phyloP scores from a whole-genome alignment of 2,888 invertebrate species.

The Teleiodes luculella region DNA sequence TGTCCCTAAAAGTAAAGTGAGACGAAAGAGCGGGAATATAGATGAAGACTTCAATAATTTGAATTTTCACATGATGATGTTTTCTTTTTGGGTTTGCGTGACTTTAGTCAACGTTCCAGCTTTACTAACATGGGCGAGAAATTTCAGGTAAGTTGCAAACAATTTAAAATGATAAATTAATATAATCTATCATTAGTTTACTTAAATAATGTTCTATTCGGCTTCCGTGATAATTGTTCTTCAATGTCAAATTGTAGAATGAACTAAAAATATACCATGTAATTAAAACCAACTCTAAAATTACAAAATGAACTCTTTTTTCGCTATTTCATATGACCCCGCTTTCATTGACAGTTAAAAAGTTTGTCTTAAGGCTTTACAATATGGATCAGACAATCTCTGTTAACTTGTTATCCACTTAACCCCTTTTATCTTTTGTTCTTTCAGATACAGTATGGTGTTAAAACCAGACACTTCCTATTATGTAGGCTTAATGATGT shows the following conservation, averaged over 20 bases:
- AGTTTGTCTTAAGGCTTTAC: too few relatives aligned
- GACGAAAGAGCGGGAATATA: conserved; percentile 26
- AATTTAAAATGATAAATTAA: too few relatives aligned
- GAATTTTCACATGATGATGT: conserved; percentile 86
- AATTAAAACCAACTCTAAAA: too few relatives aligned
- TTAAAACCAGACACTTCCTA: conserved; percentile 82
- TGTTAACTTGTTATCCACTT: not conserved
- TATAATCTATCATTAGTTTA: too few relatives aligned
- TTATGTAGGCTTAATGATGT: conserved; percentile 76
- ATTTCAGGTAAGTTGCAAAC: conserved; percentile 81
- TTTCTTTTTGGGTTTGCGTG: conserved; percentile 82
- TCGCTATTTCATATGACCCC: too few relatives aligned
- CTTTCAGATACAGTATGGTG: conserved; percentile 72
- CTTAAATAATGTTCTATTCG: too few relatives aligned
- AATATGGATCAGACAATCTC: not conserved
- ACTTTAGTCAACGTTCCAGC: conserved; percentile 85
- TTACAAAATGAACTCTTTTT: too few relatives aligned
- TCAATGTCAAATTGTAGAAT: too few relatives aligned
- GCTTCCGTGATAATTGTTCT: too few relatives aligned
- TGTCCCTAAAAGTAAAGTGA: conserved; percentile 22
- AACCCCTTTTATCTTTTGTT: not conserved
- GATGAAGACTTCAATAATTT: conserved; percentile 71
- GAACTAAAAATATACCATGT: too few relatives aligned
- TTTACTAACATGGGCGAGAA: conserved; percentile 88
- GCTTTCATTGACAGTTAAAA: too few relatives aligned